Base-by-base conservation (phyloP, 2,113 vertebrate species). In the Antennarius striatus region DNA sequence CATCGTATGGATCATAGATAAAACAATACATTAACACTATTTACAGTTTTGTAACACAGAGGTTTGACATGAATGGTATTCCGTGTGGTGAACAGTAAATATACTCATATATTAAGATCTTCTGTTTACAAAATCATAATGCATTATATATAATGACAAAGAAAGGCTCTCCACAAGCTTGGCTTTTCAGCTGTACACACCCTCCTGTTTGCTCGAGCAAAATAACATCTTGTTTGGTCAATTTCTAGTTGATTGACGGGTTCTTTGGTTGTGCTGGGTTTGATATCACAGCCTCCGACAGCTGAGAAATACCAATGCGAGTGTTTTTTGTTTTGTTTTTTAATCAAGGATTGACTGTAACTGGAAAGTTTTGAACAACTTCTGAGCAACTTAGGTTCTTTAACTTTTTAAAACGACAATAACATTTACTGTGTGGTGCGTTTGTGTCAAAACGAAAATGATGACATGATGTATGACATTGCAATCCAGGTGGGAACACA, bases 51-150 rank as follows among this genome's bases (percentile, higher is more conserved):
- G 82, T 90, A 88, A 91, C 88, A 88, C 82, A 77, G 74, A 87
- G 73, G 84, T 81, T 22, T 51, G 82, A 90, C 89, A 84, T 81
- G 73, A 83, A 90, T 56, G 77, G 54, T 81, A 78, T 79, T 85
- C 72, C 67, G 81, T 82, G 10, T 73, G 68, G 80, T 85, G 86
- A 91, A 89, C 87, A 87, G 86, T 91, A 76, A 86, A 87, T 91
- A 88, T 88, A 86, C 75, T 81, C 70, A 91, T 92, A 91, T 92
- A 93, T 92, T 91, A 91, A 84, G 75, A 88, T 89, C 72, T 87
- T 72, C 87, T 84, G 86, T 88, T 89, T 88, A 92, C 86, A 92
- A 90, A 91, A 89, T 87, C 74, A 90, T 72, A 90, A 88, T 64
- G 80, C 76, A 79, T 70, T 85, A 79, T 83, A 76, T 80, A 76